phyloP scores from a whole-genome alignment of 2,113 vertebrate genomes.

The Osmerus eperlanus region DNA sequence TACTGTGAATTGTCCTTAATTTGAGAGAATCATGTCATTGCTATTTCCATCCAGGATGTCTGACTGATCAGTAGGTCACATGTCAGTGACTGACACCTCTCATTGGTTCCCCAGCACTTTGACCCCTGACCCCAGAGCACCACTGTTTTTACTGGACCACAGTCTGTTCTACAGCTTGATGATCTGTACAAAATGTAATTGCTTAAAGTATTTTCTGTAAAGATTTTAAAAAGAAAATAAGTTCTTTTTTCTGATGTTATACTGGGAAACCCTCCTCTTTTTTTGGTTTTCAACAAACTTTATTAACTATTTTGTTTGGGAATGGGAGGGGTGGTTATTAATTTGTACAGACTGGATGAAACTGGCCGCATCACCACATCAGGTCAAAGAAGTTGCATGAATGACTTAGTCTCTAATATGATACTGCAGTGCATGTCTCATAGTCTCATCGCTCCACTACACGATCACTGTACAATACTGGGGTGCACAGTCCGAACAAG shows the following conservation, averaged over 20 bases:
- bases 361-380: slow-evolving; percentile 19
- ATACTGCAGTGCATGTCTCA: slow-evolving; percentile 64
- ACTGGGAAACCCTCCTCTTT: slow-evolving; percentile 31
- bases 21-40: background rate
- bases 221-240: slow-evolving; percentile 25
- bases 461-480: slow-evolving; percentile 56
- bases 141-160: slow-evolving; percentile 38
- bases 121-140: slow-evolving; percentile 49
- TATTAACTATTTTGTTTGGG: slow-evolving; percentile 12
- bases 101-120: background rate
- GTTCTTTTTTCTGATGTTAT: slow-evolving; percentile 30
- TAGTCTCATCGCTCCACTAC: slow-evolving; percentile 53
- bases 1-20: background rate
- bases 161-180: slow-evolving; percentile 41
- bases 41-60: background rate
- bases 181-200: slow-evolving; percentile 56
- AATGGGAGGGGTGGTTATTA: slow-evolving; percentile 24
- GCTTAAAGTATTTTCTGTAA: slow-evolving; percentile 57
- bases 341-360: slow-evolving; percentile 25
- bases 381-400: slow-evolving; percentile 62
- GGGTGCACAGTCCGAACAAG: slow-evolving; percentile 45
- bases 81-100: slow-evolving; percentile 2
- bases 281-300: slow-evolving; percentile 41
- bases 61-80: background rate
- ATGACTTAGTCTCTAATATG: slow-evolving; percentile 48